Evolutionary conservation across 2,888 invertebrate species (phyloP), one percentile per base, ranked within the genome.

Genomic region (Anoplius nigerrimus): DNA sequence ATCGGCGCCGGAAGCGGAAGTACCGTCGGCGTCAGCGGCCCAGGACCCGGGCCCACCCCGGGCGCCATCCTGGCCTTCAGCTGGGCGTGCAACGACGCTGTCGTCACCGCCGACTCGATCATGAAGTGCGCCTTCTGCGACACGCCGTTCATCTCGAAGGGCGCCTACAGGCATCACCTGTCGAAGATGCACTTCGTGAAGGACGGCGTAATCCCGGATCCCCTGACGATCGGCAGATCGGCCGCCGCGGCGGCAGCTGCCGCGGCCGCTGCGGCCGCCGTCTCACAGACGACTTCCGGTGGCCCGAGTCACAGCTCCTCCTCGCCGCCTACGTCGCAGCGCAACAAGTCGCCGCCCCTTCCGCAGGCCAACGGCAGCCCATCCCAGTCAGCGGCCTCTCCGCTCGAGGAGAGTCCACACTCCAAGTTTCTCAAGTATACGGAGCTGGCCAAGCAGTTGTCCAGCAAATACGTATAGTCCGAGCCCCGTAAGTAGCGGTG

Each of bases 361-460:
- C 79, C 86, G 18, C 89, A 89, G 68, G 87, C 89, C 22, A 88
- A 89, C 74, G 89, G 89, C 46, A 89, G 89, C 74, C 88, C 88
- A 53, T 86, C 88, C 88, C 92, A 87, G 72, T 80, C 79, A 89
- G 91, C 81, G 83, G 89, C 86, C 42, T 88, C 87, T 61, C 85
- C 88, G 52, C 84, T 88, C 66, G 97, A 97, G 86, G 97, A 97
- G 90, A 97, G 96, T 88, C 96, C 97, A 58, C 97, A 97, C 90
- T 97, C 98, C 83, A 98, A 98, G 92, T 98, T 98, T 92, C 94
- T 98, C 83, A 98, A 98, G 91, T 98, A 98, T 91, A 98, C 98
- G 88, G 98, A 98, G 91, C 93, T 98, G 90, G 98, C 98, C 86
- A 98, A 98, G 91, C 98, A 98, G 91, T 92, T 98, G 89, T 98